Conservation (phyloP, 2,113 vertebrate species). For the Bos javanicus region DNA sequence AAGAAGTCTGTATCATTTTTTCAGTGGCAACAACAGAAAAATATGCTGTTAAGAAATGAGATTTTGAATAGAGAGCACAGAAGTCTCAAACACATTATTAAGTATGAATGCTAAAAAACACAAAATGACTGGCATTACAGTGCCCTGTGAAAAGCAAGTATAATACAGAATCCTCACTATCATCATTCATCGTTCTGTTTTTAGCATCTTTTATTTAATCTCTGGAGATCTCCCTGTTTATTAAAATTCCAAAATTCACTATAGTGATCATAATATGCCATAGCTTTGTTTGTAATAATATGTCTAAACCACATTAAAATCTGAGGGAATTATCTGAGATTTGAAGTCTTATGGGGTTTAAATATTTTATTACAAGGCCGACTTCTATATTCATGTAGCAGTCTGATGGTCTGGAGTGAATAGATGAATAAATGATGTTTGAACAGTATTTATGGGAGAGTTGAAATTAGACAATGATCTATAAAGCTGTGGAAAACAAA, state of each 20-base stretch:
- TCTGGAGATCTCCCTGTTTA: background rate
- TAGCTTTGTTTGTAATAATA: slow-evolving; percentile 10
- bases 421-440: background rate
- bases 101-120: background rate
- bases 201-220: background rate
- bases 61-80: background rate
- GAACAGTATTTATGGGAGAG: background rate
- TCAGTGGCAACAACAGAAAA: background rate
- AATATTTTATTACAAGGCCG: background rate
- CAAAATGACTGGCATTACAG: background rate
- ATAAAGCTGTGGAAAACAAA: background rate
- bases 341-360: background rate
- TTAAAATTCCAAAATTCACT: slow-evolving; percentile 19
- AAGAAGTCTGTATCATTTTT: background rate
- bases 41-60: background rate
- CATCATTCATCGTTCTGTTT: background rate
- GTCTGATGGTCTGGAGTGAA: background rate
- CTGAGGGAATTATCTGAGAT: background rate
- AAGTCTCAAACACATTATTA: background rate
- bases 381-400: background rate
- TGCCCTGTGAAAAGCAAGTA: background rate
- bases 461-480: background rate
- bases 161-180: background rate
- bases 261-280: background rate
- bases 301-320: background rate